Base-by-base conservation (phyloP, 2,888 invertebrate species). In the Eulithis testata region DNA sequence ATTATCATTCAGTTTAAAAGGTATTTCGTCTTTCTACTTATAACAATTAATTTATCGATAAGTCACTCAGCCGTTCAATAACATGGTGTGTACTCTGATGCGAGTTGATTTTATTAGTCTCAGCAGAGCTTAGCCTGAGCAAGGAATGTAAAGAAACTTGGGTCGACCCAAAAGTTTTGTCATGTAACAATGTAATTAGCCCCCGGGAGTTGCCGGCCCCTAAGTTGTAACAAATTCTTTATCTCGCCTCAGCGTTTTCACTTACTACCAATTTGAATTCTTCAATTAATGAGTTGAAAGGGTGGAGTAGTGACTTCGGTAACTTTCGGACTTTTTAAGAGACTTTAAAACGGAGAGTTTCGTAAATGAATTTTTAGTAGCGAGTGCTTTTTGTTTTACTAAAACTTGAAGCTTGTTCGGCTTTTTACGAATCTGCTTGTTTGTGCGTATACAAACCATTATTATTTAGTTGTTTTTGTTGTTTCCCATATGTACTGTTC, bases 141-240 rank as follows among this genome's bases (percentile, higher is more conserved):
- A 86, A 86, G 85, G 86, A 89, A 86, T 86, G 86, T 82, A 85
- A 89, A 88, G 87, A 88, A 91, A 90, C 85, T 89, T 87, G 73
- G 74, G 77, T 79, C 84, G 85, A 88, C 89, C 88, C 90, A 85
- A 90, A 90, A 90, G 84, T 91, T 90, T 89, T 86, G 87, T 88
- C 88, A 87, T 88, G 88, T 89, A 86, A 90, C 91, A 89, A 89
- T 86, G 90, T 91, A 90, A 91, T 90, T 91, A 91, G 89, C 88
- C 87, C 85, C 81, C 76, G 82, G 87, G 88, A 86, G 84, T 82
- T 81, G 79, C 79, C 77, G 79, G 78, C 79, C 82, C 78, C 79
- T 80, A 84, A 87, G 85, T 87, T 84, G 83, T 82, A 82, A 84
- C 85, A 87, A 89, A 88, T 88, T 88, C 88, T 89, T 89, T 89